Evolutionary conservation across 2,797 vertebrate genomes (phyloP), one percentile per base, ranked within the genome.

Genomic region (Gastrophryne carolinensis): DNA sequence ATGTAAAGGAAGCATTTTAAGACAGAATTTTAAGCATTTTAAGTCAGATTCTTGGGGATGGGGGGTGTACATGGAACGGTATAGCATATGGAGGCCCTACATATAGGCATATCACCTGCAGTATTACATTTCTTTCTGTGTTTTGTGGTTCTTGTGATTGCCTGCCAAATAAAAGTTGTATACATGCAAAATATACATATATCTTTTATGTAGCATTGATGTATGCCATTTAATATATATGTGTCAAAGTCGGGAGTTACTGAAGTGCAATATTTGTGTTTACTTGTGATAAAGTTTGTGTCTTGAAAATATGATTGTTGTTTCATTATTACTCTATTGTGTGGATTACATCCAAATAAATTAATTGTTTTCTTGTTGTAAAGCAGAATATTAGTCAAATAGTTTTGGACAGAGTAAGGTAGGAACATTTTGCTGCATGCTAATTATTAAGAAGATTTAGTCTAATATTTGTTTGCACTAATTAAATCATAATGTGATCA

Each of bases 101-200:
- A 84, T 83, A 78, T 82, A 47, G 82, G 80, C 86, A 81, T 80
- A 86, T 84, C 81, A 79, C 86, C 86, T 84, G 77, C 81, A 84
- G 84, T 87, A 83, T 90, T 87, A 84, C 81, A 57, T 74, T 79
- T 85, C 66, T 69, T 81, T 84, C 13, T 81, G 83, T 87, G 75
- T 13, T 81, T 53, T 82, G 88, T 90, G 85, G 82, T 82, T 87
- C 54, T 82, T 23, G 82, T 88, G 83, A 58, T 78, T 34, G 68
- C 89, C 79, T 83, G 86, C 86, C 85, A 90, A 90, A 91, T 91
- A 91, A 91, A n/a, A 90, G 68, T 58, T 80, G 81, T 81, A 80
- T 84, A 85, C 75, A 49, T 76, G 81, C 85, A 80, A 88, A 81
- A 57, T n/a, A n/a, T n/a, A n/a, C n/a, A 81, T 66, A 71, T 73